Evolutionary conservation across 2,113 vertebrate species (phyloP).

Genomic region (Corvus hawaiiensis): DNA sequence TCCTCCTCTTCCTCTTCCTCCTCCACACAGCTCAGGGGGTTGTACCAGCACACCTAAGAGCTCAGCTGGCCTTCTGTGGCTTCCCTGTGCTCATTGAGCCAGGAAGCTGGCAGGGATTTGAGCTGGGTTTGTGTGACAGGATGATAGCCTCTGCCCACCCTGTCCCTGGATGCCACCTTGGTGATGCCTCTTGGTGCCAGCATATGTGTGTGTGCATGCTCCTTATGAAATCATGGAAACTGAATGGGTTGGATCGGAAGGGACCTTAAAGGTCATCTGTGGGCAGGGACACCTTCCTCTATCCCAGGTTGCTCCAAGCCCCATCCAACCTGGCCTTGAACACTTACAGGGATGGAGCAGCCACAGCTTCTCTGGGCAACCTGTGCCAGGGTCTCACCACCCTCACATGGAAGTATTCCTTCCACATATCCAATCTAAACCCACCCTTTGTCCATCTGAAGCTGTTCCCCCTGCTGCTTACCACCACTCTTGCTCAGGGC

Average conservation of each 20-base stretch:
- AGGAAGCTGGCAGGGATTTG: neutral
- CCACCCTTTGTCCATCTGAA: neutral
- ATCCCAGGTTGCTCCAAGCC: neutral
- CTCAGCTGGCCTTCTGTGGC: neutral
- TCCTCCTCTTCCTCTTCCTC: neutral
- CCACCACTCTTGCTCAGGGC: neutral
- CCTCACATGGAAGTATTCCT: neutral
- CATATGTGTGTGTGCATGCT: accelerated
- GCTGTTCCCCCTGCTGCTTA: neutral
- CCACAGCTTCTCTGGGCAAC: neutral
- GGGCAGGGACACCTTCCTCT: neutral
- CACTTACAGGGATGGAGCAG: neutral
- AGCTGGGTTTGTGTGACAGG: neutral
- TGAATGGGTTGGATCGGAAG: neutral
- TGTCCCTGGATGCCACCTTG: too few species aligned
- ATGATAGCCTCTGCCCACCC: neutral
- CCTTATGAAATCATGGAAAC: neutral
- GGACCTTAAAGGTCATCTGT: neutral
- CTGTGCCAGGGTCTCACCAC: neutral
- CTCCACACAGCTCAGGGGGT: accelerated
- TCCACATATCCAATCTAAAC: neutral
- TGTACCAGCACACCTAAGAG: neutral
- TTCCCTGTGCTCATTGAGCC: neutral
- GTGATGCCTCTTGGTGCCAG: neutral
- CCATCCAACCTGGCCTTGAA: neutral